phyloP scores from a whole-genome alignment of 2,797 vertebrate genomes.

The Sciaenops ocellatus region DNA sequence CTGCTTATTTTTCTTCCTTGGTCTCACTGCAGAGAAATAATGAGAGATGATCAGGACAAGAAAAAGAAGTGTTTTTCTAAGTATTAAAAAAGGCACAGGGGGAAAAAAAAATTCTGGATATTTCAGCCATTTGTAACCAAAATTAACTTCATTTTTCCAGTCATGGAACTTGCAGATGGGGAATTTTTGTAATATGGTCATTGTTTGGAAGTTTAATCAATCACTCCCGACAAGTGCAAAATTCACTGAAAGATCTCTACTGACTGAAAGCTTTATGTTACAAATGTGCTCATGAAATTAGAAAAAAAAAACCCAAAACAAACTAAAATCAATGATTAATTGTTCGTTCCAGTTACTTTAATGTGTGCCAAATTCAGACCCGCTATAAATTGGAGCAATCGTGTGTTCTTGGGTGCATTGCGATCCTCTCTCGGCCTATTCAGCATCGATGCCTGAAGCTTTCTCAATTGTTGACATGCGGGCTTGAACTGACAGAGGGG shows the following conservation, averaged over 20 bases:
- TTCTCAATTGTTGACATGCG: constrained; percentile 12
- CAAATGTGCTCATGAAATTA: too few relatives aligned
- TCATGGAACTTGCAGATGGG: neutral
- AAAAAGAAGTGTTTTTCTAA: neutral
- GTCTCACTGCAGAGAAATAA: constrained; percentile 87
- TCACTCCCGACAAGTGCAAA: neutral
- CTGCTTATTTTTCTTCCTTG: constrained; percentile 91
- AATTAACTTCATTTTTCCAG: neutral
- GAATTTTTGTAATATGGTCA: neutral
- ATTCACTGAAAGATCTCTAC: neutral
- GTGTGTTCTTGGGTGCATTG: neutral
- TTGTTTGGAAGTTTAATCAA: neutral
- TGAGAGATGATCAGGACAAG: neutral
- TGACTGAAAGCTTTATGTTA: neutral
- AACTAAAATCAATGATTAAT: neutral
- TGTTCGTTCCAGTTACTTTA: neutral
- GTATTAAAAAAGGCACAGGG: neutral
- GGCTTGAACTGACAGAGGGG: constrained; percentile 63
- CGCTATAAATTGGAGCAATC: constrained; percentile 9
- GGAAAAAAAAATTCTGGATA: neutral
- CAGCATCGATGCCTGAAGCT: constrained; percentile 18
- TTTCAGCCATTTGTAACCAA: neutral
- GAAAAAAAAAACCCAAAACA: too few relatives aligned
- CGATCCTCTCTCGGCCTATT: constrained; percentile 8
- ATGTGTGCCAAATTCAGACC: neutral